A percentile compares a stretch with the other conserved stretches of the same genome.
These are phyloP conservation scores for Parazoanthus swiftii DNA, from an alignment of 92 coral and sea anemone genomes.

Conservation along the genomic window DNA sequence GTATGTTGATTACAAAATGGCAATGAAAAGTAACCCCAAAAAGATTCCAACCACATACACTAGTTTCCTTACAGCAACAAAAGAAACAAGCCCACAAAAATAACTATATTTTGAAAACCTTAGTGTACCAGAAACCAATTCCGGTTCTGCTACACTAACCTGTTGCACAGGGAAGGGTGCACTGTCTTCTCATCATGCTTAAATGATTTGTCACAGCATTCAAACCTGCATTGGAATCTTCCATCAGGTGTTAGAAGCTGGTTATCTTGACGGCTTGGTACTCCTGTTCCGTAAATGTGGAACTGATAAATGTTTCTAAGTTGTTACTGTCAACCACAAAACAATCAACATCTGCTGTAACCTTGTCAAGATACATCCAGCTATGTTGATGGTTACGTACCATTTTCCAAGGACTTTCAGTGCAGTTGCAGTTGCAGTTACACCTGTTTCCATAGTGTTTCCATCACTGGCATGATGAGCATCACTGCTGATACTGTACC, in stretches of 20 bases:
- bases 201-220: conserved; percentile 59
- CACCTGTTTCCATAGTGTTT: conserved; percentile 50
- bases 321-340: conserved; percentile 48
- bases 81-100: no score
- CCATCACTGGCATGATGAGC: conserved; percentile 55
- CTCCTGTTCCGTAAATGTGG: conserved; percentile 48
- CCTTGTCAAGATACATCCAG: conserved; percentile 34
- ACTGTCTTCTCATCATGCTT: conserved; percentile 60
- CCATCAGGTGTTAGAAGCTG: conserved; percentile 61
- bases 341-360: conserved; percentile 35
- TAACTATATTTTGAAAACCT: no score
- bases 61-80: no score
- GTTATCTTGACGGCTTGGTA: conserved; percentile 34
- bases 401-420: conserved; percentile 48
- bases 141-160: neutral
- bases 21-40: no score
- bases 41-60: no score
- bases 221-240: conserved; percentile 44
- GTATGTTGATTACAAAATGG: no score
- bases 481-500: conserved; percentile 52
- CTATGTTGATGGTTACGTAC: conserved; percentile 27
- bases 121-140: no score
- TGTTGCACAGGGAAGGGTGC: conserved; percentile 37
- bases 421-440: conserved; percentile 45
- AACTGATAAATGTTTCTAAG: conserved; percentile 39